Percentiles rank a stretch among this genome's conserved stretches.
phyloP scores from a whole-genome alignment of 2,888 invertebrate species.

The Malthinus seriepunctatus region DNA sequence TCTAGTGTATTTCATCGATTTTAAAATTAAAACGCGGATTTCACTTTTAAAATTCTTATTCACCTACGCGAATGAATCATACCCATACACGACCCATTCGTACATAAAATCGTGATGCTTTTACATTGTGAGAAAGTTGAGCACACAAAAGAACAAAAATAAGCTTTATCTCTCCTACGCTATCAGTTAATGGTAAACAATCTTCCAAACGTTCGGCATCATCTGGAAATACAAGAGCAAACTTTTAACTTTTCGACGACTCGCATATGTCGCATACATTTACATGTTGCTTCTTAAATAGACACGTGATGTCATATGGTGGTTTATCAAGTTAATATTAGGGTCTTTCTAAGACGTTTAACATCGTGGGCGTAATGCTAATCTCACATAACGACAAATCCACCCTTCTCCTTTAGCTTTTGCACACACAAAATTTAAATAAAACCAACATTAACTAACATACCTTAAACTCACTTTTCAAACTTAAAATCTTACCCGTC shows the following conservation, averaged over 20 bases:
- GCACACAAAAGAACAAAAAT: no score
- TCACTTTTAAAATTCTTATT: not conserved
- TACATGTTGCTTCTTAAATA: conserved; percentile 16
- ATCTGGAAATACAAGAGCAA: conserved; percentile 3
- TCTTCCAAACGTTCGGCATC: not conserved
- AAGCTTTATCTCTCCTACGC: no score
- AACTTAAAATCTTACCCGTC: no score
- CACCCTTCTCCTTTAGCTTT: not conserved
- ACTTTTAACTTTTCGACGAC: not conserved
- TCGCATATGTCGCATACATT: conserved; percentile 10
- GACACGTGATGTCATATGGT: conserved; percentile 15
- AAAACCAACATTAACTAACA: conserved; percentile 1
- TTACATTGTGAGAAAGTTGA: no score
- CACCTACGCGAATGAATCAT: not conserved
- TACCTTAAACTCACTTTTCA: not conserved
- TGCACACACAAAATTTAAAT: conserved; percentile 3
- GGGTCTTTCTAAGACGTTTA: conserved; percentile 11
- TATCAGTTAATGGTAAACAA: no score
- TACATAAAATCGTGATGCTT: no score
- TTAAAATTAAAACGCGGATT: not conserved
- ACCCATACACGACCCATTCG: no score
- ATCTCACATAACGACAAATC: conserved; percentile 1
- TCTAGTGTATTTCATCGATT: not conserved
- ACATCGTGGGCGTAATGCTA: conserved; percentile 9
- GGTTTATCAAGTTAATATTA: conserved; percentile 14